Evolutionary conservation across 2,113 vertebrate species (phyloP).

Genomic region (Calyptommatus sinebrachiatus): DNA sequence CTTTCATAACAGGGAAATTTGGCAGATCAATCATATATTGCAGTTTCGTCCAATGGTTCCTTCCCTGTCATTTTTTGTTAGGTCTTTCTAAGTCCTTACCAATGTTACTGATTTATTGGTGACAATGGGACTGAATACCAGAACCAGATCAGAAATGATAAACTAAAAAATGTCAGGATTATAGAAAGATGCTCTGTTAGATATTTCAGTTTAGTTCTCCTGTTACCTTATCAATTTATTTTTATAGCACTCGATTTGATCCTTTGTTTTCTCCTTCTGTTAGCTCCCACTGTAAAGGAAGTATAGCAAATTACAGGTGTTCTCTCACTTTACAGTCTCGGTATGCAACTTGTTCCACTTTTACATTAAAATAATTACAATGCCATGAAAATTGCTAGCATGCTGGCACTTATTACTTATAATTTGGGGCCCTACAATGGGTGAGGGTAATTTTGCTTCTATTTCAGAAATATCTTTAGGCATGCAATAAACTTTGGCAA

Average conservation of each 20-base stretch:
- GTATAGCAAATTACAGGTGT: background rate
- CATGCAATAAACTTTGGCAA: conserved; percentile 21
- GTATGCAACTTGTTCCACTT: conserved; percentile 20
- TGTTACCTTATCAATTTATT: background rate
- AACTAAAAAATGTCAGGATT: background rate
- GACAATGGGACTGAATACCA: background rate
- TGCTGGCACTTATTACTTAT: conserved; percentile 9
- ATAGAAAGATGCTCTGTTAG: background rate
- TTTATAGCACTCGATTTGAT: background rate
- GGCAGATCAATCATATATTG: background rate
- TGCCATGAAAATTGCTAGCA: conserved; percentile 6
- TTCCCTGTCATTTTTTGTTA: background rate
- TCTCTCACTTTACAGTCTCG: background rate
- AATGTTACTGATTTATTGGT: too few species aligned
- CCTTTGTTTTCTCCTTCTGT: conserved; percentile 1
- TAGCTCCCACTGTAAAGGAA: conserved; percentile 12
- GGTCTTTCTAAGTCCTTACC: background rate
- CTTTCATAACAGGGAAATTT: background rate
- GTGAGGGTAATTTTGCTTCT: conserved; percentile 20
- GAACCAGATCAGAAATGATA: background rate
- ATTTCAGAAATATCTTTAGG: conserved; percentile 12
- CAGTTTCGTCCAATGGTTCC: background rate
- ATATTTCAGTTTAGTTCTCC: background rate
- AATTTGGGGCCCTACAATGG: conserved; percentile 25
- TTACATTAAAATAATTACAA: conserved; percentile 33